Evolutionary conservation across 2,888 invertebrate species (phyloP).

Genomic region (Aphrophora alni): DNA sequence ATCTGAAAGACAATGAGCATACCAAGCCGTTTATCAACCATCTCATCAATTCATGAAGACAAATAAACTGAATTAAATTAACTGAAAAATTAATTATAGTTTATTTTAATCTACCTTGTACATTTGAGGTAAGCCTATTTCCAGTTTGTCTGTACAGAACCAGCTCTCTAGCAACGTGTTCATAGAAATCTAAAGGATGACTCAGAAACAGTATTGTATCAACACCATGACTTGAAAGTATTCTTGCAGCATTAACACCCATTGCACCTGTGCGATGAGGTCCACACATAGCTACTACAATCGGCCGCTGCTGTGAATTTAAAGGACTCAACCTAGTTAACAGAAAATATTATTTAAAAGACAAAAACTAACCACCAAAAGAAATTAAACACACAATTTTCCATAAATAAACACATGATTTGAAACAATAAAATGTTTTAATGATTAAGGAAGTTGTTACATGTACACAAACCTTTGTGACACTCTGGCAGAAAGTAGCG

Average conservation of each 20-base stretch:
- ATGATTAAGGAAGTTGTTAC: too few relatives aligned
- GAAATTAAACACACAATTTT: background rate
- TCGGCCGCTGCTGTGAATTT: conserved; percentile 88
- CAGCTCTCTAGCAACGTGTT: conserved; percentile 65
- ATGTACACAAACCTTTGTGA: too few relatives aligned
- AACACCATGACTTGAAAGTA: conserved; percentile 83
- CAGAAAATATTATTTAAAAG: too few relatives aligned
- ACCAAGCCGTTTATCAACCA: too few relatives aligned
- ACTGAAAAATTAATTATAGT: too few relatives aligned
- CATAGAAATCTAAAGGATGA: conserved; percentile 27
- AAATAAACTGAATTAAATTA: too few relatives aligned
- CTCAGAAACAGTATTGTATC: conserved; percentile 54
- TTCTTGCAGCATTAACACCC: conserved; percentile 77
- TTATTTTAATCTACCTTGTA: conserved; percentile 45
- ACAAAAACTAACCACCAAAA: too few relatives aligned
- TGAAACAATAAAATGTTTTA: too few relatives aligned
- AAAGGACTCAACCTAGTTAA: conserved; percentile 72
- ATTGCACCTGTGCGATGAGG: conserved; percentile 71
- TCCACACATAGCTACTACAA: conserved; percentile 76
- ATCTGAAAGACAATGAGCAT: too few relatives aligned
- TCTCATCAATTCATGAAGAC: too few relatives aligned
- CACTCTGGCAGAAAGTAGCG: too few relatives aligned
- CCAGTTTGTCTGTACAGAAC: conserved; percentile 69
- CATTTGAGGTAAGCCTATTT: conserved; percentile 54
- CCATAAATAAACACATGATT: too few relatives aligned